Conservation (phyloP, 2,888 invertebrate genomes). For the Brassicogethes aeneus region DNA sequence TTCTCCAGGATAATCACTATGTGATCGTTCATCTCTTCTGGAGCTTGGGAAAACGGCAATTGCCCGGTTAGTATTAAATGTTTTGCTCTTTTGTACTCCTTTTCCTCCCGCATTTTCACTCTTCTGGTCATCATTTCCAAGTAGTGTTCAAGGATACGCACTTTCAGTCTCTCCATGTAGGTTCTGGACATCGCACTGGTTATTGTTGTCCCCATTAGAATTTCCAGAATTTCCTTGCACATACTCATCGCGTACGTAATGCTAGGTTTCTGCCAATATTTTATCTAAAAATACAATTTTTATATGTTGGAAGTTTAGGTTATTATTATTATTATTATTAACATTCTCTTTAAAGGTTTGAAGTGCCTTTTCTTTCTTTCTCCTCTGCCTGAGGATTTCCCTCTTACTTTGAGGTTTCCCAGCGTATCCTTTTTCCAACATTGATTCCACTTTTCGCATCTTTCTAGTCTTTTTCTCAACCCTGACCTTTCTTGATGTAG, state of each 20-base stretch:
- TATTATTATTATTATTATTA: no score
- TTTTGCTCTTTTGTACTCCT: slow-evolving; percentile 50
- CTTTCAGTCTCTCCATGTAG: not conserved
- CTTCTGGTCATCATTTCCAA: not conserved
- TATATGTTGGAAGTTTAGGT: no score
- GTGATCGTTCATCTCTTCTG: slow-evolving; percentile 55
- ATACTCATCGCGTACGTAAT: not conserved
- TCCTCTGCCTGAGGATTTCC: no score
- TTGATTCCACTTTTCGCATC: no score
- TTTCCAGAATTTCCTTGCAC: not conserved
- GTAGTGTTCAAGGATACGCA: not conserved
- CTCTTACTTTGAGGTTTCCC: no score
- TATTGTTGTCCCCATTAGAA: not conserved
- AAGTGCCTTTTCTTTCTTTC: no score
- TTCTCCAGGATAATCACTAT: slow-evolving; percentile 57
- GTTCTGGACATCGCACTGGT: not conserved
- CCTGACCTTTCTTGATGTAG: no score
- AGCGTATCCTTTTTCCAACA: no score
- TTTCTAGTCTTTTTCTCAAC: no score
- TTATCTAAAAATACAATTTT: no score
- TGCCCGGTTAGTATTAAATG: slow-evolving; percentile 57
- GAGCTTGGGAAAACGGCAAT: slow-evolving; percentile 57
- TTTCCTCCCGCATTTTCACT: not conserved
- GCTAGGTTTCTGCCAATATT: not conserved
- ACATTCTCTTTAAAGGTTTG: no score